These are phyloP conservation scores for Venustoraphidia nigricollis DNA, from an alignment of 2,888 invertebrate genomes.

Conservation along the genomic window DNA sequence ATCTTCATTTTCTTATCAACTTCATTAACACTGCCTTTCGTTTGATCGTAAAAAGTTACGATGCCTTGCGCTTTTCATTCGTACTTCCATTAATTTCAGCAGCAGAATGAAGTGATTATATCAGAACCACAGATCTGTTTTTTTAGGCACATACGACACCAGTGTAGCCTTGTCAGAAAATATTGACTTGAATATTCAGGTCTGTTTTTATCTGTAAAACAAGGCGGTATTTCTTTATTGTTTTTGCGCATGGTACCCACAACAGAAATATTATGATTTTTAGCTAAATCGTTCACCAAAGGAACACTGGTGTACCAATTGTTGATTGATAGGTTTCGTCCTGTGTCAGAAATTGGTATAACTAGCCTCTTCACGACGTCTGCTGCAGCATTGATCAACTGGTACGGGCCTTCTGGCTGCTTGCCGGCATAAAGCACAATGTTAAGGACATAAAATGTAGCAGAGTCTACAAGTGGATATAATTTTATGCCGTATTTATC, in stretches of 20 bases:
- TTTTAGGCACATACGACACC: constrained; percentile 10
- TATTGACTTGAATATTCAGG: constrained; percentile 1
- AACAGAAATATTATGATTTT: constrained; percentile 8
- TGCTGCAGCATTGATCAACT: constrained; percentile 3
- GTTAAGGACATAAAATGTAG: constrained; percentile 11
- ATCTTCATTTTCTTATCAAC: constrained; percentile 12
- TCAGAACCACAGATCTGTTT: constrained; percentile 7
- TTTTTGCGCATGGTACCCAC: constrained; percentile 11
- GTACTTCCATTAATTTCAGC: constrained; percentile 7
- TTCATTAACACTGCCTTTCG: constrained; percentile 15
- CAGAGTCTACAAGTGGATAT: constrained; percentile 12
- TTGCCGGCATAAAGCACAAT: constrained; percentile 14
- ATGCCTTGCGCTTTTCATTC: constrained; percentile 9
- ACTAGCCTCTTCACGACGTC: constrained; percentile 9
- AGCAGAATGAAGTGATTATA: constrained; percentile 9
- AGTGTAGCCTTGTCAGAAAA: constrained; percentile 6
- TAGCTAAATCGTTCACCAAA: constrained; percentile 7
- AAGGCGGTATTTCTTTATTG: constrained; percentile 7
- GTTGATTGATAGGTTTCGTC: constrained; percentile 15
- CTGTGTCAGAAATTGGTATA: constrained; percentile 9
- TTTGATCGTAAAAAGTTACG: constrained; percentile 10
- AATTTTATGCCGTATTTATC: constrained; percentile 16
- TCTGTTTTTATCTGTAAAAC: neutral
- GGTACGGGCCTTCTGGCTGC: constrained; percentile 13
- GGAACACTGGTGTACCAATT: constrained; percentile 14